Conservation (phyloP, 2,113 vertebrate species). For the Phylloscopus trochilus region DNA sequence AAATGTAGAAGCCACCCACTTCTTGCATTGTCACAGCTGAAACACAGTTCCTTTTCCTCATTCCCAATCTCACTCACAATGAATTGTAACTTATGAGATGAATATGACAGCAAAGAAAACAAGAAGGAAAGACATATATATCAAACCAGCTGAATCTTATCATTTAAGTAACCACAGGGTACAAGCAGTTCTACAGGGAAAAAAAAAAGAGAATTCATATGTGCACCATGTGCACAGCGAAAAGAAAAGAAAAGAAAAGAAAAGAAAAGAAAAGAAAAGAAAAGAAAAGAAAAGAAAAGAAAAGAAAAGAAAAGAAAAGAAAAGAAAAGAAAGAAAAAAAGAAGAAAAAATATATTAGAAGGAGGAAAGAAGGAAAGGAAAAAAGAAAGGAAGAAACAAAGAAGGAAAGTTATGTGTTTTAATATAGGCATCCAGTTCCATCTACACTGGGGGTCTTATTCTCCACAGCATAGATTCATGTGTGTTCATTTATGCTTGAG, state of each 20-base stretch:
- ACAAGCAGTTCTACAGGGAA: neutral
- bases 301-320: fast-evolving
- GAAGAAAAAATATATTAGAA: too few relatives aligned
- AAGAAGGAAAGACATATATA: neutral
- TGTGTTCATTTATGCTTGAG: neutral
- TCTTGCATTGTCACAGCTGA: neutral
- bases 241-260: fast-evolving
- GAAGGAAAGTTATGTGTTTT: neutral
- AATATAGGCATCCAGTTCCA: neutral
- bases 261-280: fast-evolving
- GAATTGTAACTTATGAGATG: neutral
- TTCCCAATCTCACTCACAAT: neutral
- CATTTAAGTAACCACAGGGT: neutral
- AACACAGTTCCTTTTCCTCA: neutral
- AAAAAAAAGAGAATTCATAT: neutral
- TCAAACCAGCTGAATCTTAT: neutral
- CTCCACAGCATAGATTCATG: neutral
- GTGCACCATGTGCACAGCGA: neutral
- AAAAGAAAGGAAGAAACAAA: fast-evolving
- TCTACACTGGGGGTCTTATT: neutral
- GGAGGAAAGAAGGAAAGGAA: fast-evolving
- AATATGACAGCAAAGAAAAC: neutral
- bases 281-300: fast-evolving
- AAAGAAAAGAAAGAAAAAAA: fast-evolving
- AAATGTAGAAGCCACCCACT: neutral